These are phyloP conservation scores for Halichoerus grypus DNA, from an alignment of 2,113 vertebrate genomes.

Conservation along the genomic window DNA sequence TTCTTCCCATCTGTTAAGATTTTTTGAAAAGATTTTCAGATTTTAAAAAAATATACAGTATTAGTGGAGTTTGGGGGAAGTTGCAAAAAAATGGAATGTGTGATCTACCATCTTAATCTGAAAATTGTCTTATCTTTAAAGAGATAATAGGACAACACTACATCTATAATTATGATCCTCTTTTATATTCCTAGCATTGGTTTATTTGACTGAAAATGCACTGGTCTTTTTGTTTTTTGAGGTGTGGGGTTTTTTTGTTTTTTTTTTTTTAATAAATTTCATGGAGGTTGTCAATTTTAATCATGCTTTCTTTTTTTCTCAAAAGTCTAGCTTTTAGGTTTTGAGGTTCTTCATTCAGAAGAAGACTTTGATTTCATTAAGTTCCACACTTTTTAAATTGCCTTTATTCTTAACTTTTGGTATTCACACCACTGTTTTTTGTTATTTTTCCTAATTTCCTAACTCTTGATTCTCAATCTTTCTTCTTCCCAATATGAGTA, in stretches of 20 bases:
- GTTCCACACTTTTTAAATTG: neutral
- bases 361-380: neutral
- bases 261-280: neutral
- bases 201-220: neutral
- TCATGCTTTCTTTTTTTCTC: neutral
- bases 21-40: neutral
- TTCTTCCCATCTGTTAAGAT: neutral
- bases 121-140: neutral
- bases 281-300: neutral
- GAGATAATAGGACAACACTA: rapidly evolving
- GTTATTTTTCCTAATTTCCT: neutral
- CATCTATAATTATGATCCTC: rapidly evolving
- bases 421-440: neutral
- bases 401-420: neutral
- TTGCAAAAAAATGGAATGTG: neutral
- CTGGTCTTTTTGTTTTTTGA: too few species aligned
- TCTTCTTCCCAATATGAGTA: neutral
- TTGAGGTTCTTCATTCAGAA: neutral
- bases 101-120: rapidly evolving
- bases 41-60: neutral
- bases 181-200: rapidly evolving
- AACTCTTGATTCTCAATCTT: too few species aligned
- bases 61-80: neutral
- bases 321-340: neutral
- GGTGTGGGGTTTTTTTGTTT: neutral